Evolutionary conservation across 2,797 vertebrate genomes (phyloP).

Genomic region (Catostomus latipinnis): DNA sequence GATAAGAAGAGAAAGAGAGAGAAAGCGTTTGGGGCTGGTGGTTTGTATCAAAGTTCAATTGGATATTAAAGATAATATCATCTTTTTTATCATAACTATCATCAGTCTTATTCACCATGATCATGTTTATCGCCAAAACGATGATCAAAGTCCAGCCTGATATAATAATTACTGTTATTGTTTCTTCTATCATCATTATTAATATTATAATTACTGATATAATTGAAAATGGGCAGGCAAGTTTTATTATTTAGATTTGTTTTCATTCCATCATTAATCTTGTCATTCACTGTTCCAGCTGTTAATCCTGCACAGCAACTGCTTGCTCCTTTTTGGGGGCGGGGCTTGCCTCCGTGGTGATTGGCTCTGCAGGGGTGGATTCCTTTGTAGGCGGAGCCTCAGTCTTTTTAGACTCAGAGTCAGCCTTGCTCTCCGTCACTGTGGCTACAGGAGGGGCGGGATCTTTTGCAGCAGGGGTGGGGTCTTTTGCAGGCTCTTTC

Average conservation of each 20-base stretch:
- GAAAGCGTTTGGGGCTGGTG: constrained; percentile 58
- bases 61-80: constrained; percentile 65
- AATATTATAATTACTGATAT: constrained; percentile 69
- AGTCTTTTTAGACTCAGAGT: constrained; percentile 97
- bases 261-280: constrained; percentile 66
- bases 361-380: constrained; percentile 83
- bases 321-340: constrained; percentile 91
- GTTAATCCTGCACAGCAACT: constrained; percentile 94
- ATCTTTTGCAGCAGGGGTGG: constrained; percentile 75
- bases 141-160: constrained; percentile 47
- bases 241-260: constrained; percentile 68
- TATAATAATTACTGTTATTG: constrained; percentile 49
- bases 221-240: constrained; percentile 72
- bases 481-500: constrained; percentile 70
- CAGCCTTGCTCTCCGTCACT: constrained; percentile 85
- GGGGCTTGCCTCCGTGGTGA: constrained; percentile 63
- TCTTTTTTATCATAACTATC: constrained; percentile 62
- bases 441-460: constrained; percentile 78
- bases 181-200: constrained; percentile 51
- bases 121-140: constrained; percentile 62
- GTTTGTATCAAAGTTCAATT: constrained; percentile 87
- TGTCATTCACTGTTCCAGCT: constrained; percentile 67
- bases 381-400: constrained; percentile 89
- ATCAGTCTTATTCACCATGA: constrained; percentile 58
- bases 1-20: constrained; percentile 47